Conservation (phyloP, 2,113 vertebrate genomes). For the Chiloscyllium plagiosum region DNA sequence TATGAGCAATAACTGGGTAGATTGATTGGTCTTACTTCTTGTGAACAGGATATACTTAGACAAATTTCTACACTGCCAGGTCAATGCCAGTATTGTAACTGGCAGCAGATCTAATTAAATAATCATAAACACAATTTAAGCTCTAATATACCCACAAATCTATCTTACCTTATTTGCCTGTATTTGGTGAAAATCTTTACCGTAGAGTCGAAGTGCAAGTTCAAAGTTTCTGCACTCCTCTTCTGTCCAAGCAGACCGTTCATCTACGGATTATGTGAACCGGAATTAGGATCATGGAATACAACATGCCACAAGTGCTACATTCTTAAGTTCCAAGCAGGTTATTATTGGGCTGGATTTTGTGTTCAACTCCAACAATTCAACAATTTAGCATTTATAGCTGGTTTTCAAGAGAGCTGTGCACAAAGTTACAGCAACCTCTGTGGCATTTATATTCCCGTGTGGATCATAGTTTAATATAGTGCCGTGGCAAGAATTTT, state of each 20-base stretch:
- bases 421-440: neutral
- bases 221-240: slow-evolving; percentile 97
- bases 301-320: neutral
- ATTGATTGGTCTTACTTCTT: no score
- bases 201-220: slow-evolving; percentile 87
- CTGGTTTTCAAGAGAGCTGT: neutral
- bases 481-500: neutral
- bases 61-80: no score
- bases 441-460: neutral
- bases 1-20: no score
- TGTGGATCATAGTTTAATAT: neutral
- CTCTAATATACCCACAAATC: neutral
- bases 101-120: neutral
- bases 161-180: slow-evolving; percentile 90
- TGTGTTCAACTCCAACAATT: neutral
- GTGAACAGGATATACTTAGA: no score
- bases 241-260: slow-evolving; percentile 88
- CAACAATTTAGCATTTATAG: neutral
- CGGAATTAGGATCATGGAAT: neutral
- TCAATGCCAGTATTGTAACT: no score
- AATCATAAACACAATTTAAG: neutral
- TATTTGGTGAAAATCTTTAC: slow-evolving; percentile 96
- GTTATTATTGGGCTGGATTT: neutral
- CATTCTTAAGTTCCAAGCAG: neutral
- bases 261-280: slow-evolving; percentile 58